phyloP scores from a whole-genome alignment of 2,888 invertebrate genomes.

The Platycheirus albimanus region DNA sequence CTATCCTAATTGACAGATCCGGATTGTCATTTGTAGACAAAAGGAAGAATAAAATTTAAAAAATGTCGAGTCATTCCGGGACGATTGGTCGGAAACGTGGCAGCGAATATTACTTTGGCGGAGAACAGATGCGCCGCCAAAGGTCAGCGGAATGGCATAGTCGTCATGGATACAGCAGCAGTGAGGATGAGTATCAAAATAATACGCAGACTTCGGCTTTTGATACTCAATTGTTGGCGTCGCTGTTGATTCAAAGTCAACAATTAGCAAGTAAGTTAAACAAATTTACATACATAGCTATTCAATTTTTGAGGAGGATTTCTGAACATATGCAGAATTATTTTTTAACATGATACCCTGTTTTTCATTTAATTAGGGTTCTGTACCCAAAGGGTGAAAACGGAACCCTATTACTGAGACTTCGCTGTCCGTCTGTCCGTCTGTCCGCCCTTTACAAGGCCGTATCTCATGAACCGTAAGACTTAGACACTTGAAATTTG shows the following conservation, averaged over 20 bases:
- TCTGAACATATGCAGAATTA: too few relatives aligned
- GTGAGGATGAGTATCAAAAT: constrained; percentile 84
- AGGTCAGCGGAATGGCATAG: constrained; percentile 85
- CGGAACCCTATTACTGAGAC: too few relatives aligned
- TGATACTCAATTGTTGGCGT: constrained; percentile 85
- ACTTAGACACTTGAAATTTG: too few relatives aligned
- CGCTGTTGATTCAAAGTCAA: constrained; percentile 85
- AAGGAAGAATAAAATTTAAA: constrained; percentile 49
- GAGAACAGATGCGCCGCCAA: constrained; percentile 83
- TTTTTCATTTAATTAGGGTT: too few relatives aligned
- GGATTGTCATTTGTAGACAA: constrained; percentile 16
- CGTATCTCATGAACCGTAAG: too few relatives aligned
- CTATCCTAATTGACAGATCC: constrained; percentile 38
- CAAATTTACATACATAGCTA: too few relatives aligned
- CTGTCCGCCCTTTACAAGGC: too few relatives aligned
- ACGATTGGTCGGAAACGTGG: constrained; percentile 83
- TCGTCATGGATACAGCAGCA: constrained; percentile 84
- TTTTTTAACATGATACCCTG: too few relatives aligned
- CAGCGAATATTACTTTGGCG: constrained; percentile 81
- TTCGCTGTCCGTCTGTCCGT: too few relatives aligned
- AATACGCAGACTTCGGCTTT: constrained; percentile 82
- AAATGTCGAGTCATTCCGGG: constrained; percentile 83
- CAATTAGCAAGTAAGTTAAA: constrained; percentile 84
- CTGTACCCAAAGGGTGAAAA: too few relatives aligned
- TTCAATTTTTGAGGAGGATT: too few relatives aligned